Base-by-base conservation (phyloP, 2,797 vertebrate species). In the Emydoidea blandingii region DNA sequence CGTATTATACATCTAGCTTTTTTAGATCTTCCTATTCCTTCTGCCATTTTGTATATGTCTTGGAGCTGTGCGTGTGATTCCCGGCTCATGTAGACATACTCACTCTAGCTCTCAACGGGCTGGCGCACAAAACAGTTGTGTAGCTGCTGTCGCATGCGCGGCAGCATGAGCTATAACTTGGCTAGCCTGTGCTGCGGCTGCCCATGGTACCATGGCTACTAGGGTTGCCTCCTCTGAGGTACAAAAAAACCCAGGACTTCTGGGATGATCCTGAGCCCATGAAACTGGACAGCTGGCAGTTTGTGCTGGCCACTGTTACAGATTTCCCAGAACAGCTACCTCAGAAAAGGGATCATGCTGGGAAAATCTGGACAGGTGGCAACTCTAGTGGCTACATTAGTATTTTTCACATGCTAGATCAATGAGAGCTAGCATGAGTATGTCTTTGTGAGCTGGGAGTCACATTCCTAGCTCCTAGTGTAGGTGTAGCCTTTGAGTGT, bases 401-500 rank as follows among this genome's bases (percentile, higher is more conserved):
- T 62, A 34, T 62, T 62, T 34, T 34, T 62, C 31, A 34, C 29
- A 34, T 34, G 56, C 4, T 57, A 57, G 27, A 27, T 29, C 27
- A 6, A 27, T 12, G 27, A 12, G 12, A 14, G 56, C 56, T 57
- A 29, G 27, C 12, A 29, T 29, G 56, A 57, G 56, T 57, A 6
- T 14, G 59, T 16, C 59, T 62, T 15, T 16, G 31, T 62, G 59
- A 62, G 31, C 59, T 62, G 34, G 62, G 34, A 37, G 18, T 68
- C 65, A 37, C 18, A 8, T 34, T 4, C 62, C 34, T 16, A 37
- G 34, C 65, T 68, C 18, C 18, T 37, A 68, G 34, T 21, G 5
- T 19, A 68, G 65, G 18, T 21, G 16, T 5, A 10, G 6, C 0
- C 1, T 5, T 5, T 21, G 15, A 50, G 4, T 31, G 6, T 62